Percentiles rank a stretch among this genome's conserved stretches.
Evolutionary conservation across 2,888 invertebrate species (phyloP).

Genomic region (Gerris lacustris): DNA sequence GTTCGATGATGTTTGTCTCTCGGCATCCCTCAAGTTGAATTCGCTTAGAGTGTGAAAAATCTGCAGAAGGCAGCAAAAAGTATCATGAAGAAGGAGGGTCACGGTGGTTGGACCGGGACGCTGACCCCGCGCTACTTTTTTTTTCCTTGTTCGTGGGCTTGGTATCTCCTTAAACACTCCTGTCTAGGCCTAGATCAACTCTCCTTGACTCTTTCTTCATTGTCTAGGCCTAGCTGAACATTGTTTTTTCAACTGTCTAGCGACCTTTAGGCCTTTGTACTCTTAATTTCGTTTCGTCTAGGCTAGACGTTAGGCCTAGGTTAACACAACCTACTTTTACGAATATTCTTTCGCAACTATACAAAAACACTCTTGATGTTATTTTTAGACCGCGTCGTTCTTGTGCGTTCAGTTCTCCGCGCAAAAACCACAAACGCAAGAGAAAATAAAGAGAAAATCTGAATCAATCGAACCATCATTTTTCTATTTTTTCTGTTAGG

Average conservation of each 20-base stretch:
- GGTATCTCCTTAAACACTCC: not conserved
- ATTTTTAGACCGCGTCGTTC: too few species aligned
- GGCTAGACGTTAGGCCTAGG: too few species aligned
- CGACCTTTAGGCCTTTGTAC: too few species aligned
- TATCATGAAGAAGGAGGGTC: not conserved
- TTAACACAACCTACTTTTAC: not conserved
- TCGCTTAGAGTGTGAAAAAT: not conserved
- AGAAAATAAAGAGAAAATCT: too few species aligned
- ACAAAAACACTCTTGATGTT: too few species aligned
- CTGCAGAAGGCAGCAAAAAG: not conserved
- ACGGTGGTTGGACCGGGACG: not conserved
- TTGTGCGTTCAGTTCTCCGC: too few species aligned
- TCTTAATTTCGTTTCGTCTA: too few species aligned
- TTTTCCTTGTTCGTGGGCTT: not conserved
- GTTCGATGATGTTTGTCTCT: not conserved
- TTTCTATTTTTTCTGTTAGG: too few species aligned
- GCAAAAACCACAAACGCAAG: too few species aligned
- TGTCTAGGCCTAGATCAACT: not conserved
- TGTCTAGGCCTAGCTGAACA: constrained; percentile 1
- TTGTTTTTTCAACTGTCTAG: not conserved
- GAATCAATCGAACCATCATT: too few species aligned
- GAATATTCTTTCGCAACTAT: not conserved
- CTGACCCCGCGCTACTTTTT: not conserved
- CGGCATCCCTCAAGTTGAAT: not conserved
- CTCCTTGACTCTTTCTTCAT: not conserved